Base-by-base conservation (phyloP, 2,888 invertebrate species). In the Tenthredo mesomela region DNA sequence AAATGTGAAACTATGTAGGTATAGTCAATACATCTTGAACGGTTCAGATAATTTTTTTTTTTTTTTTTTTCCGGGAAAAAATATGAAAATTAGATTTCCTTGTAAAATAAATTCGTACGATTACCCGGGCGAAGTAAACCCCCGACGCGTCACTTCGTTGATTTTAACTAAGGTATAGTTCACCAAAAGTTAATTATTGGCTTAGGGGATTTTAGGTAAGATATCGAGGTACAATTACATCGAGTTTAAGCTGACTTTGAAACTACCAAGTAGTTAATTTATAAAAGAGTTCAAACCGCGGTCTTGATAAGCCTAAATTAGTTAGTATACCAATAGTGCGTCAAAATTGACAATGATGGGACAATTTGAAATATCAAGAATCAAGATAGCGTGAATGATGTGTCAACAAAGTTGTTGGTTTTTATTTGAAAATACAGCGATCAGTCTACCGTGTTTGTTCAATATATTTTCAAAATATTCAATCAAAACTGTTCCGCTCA, bases 211-310 rank as follows among this genome's bases (percentile, higher is more conserved):
- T 80, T 21, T 80, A 61, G 58, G 40, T 40, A 61, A 43, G 61
- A 80, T 80, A 80, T 80, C 80, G 80, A 80, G 40, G 61, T 37
- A 80, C 80, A 58, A 80, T 80, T 61, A 80, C 80, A 61, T 40
- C 21, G 37, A 80, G 80, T 80, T 80, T 37, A 80, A 58, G 61
- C 58, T 80, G 12, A 80, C 80, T 80, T 80, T 40, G 21, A 40
- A 80, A 80, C 80, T 80, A 58, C 37, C 58, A 80, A 80, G 37
- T 80, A 61, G 61, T 58, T 80, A 61, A 61, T 80, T 80, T 40
- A 58, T 61, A 80, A 80, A 80, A 80, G 37, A 80, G 37, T 50
- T 61, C 9, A 15, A 47, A 33, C 77, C 54, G 50, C 15, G 50
- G n/a, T 33, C 47, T 29, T 2, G 75, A 77, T 77, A 29, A 29